A percentile compares a stretch with the other conserved stretches of the same genome.
Conservation (phyloP, 2,888 invertebrate species). For the Pristionchus entomophagus region DNA sequence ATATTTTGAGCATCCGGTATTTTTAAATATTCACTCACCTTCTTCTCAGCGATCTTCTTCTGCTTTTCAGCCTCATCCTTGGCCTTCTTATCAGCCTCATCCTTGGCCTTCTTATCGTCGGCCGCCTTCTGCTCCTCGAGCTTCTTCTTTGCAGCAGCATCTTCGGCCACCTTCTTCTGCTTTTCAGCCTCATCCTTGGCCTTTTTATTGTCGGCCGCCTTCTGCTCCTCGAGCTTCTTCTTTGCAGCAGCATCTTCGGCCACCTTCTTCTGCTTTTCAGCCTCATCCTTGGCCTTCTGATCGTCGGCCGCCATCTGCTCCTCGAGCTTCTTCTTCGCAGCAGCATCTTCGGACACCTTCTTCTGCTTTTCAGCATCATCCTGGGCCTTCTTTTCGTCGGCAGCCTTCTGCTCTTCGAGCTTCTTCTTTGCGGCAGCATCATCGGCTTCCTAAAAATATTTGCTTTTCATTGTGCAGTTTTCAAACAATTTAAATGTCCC, state of each 20-base stretch:
- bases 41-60: not conserved
- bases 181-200: constrained; percentile 30
- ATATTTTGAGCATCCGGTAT: not conserved
- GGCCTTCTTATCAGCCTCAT: constrained; percentile 25
- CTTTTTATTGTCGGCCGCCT: not conserved
- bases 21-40: not conserved
- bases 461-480: too few relatives aligned
- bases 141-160: constrained; percentile 20
- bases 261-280: constrained; percentile 24
- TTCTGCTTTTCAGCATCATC: not conserved
- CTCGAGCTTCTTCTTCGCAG: too few relatives aligned
- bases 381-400: not conserved
- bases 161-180: not conserved
- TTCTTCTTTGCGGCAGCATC: constrained; percentile 49
- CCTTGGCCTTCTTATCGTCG: not conserved
- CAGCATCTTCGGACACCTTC: not conserved
- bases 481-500: too few relatives aligned
- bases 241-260: constrained; percentile 12
- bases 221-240: constrained; percentile 36
- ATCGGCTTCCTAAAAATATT: too few relatives aligned
- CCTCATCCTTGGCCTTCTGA: not conserved
- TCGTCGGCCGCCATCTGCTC: constrained; percentile 38
- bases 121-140: not conserved
- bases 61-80: not conserved
- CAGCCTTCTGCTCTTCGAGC: constrained; percentile 19